phyloP scores from a whole-genome alignment of 2,797 vertebrate genomes.

The Cuculus canorus region DNA sequence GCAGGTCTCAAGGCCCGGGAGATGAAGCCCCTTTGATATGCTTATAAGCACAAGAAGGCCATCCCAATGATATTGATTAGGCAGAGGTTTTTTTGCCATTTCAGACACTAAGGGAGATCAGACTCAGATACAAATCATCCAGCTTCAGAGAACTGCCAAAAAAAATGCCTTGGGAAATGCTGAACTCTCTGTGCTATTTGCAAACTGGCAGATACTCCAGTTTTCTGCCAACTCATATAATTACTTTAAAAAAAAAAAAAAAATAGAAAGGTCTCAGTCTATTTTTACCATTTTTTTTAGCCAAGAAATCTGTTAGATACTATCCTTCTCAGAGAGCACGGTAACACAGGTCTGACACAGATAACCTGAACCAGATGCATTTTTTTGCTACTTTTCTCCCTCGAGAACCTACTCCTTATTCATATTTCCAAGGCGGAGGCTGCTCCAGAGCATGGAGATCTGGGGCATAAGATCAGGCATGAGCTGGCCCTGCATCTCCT shows the following conservation, averaged over 20 bases:
- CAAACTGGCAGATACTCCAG: background rate
- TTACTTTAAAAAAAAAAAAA: background rate
- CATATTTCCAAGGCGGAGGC: background rate
- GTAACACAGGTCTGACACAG: background rate
- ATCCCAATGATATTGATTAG: background rate
- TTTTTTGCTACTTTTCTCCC: background rate
- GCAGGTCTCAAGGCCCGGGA: background rate
- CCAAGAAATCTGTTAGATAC: background rate
- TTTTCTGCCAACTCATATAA: background rate
- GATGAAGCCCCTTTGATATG: background rate
- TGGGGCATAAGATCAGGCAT: background rate
- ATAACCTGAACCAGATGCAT: background rate
- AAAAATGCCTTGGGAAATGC: background rate
- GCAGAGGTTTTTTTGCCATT: conserved; percentile 12
- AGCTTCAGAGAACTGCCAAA: conserved; percentile 11
- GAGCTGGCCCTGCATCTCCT: background rate
- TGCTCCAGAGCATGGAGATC: background rate
- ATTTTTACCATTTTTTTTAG: background rate
- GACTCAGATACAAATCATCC: conserved; percentile 24
- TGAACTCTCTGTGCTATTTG: background rate
- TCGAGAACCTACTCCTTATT: background rate
- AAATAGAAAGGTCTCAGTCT: background rate
- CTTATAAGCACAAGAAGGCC: background rate
- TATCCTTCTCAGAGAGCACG: background rate
- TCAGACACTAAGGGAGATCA: background rate